Evolutionary conservation across 2,888 invertebrate genomes (phyloP).

Genomic region (Nomada goodeniana): DNA sequence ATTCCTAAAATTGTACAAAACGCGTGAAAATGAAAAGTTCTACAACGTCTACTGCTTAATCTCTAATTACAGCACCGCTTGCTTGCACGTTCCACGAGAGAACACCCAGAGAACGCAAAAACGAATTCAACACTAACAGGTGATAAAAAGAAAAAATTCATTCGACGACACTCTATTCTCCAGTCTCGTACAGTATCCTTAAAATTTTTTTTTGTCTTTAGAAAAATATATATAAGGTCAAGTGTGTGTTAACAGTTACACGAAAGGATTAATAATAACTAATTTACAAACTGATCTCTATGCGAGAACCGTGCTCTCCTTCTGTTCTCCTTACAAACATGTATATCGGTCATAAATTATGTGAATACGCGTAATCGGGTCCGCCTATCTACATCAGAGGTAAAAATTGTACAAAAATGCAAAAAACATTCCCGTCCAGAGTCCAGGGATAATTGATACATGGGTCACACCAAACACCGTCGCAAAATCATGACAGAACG

Average conservation of each 20-base stretch:
- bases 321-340: constrained; percentile 21
- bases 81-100: too few species aligned
- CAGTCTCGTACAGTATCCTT: constrained; percentile 12
- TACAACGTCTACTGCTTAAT: constrained; percentile 14
- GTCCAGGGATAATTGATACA: constrained; percentile 50
- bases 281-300: constrained; percentile 27
- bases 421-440: constrained; percentile 33
- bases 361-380: constrained; percentile 18
- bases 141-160: background rate
- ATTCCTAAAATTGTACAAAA: too few species aligned
- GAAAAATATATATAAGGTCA: constrained; percentile 36
- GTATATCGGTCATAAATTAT: constrained; percentile 24
- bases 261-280: constrained; percentile 16
- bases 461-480: background rate
- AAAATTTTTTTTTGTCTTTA: background rate
- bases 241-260: constrained; percentile 22
- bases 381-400: constrained; percentile 28
- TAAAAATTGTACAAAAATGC: constrained; percentile 43
- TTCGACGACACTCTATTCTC: constrained; percentile 13
- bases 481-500: too few species aligned
- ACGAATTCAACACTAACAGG: background rate
- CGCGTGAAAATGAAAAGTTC: constrained; percentile 11
- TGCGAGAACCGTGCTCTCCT: constrained; percentile 9
- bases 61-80: constrained; percentile 34
- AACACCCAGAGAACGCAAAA: background rate